These are phyloP conservation scores for Dynastes tityus DNA, from an alignment of 2,888 invertebrate genomes.

Conservation along the genomic window DNA sequence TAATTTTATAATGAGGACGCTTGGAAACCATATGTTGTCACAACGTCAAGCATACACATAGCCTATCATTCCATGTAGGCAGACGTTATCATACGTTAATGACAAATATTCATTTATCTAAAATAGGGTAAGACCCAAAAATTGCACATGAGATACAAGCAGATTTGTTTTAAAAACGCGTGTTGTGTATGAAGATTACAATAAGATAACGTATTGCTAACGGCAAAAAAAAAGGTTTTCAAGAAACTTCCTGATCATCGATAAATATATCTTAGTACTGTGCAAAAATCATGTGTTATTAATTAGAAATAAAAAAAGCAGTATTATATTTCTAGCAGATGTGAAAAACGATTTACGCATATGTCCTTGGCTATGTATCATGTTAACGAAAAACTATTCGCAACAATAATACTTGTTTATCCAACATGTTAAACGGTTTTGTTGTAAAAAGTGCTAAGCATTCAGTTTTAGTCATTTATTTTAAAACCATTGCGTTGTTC, in stretches of 20 bases:
- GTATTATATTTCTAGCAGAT: constrained; percentile 17
- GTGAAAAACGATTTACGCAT: neutral
- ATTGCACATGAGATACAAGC: too few relatives aligned
- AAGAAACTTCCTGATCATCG: neutral
- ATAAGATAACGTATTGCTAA: too few relatives aligned
- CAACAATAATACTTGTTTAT: neutral
- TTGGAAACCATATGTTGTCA: neutral
- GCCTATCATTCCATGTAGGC: neutral
- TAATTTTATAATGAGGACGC: neutral
- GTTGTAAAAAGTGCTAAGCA: neutral
- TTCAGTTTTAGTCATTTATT: neutral
- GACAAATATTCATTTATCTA: neutral
- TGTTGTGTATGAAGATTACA: too few relatives aligned
- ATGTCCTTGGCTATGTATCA: neutral
- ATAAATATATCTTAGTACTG: neutral
- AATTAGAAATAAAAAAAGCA: neutral
- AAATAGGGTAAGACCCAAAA: neutral
- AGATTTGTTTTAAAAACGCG: too few relatives aligned
- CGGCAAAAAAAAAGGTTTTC: too few relatives aligned
- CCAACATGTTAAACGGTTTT: neutral
- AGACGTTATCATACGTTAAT: neutral
- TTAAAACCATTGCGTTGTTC: neutral
- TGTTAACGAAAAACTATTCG: neutral
- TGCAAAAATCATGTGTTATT: constrained; percentile 6
- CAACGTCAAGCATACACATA: neutral